Base-by-base conservation (phyloP, 2,113 vertebrate genomes). In the Cercocebus atys region DNA sequence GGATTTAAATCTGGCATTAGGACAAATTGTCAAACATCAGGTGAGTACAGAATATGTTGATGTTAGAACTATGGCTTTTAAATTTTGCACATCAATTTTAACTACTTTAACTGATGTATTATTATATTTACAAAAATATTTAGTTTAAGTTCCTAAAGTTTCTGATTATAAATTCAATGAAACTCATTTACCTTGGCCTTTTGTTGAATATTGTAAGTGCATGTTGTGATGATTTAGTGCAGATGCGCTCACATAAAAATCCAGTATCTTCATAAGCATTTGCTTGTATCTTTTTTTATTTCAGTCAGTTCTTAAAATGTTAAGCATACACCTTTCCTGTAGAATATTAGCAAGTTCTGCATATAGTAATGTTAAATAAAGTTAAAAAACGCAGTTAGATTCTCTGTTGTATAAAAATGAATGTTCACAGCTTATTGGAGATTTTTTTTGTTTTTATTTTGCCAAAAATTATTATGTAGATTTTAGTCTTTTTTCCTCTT, bases 1-100 rank as follows among this genome's bases (percentile, higher is more conserved):
- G 68, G 99, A 99, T 97, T 99, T 99, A 93, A 99, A 99, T 98
- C 98, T 99, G 98, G 99, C 99, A 6, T 98, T 99, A 23, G 99
- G 99, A 89, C 99, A 99, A 98, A 99, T 99, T 80, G 99, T 99
- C 93, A 99, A 99, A 94, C 99, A 99, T 98, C 99, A 99, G 99
- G 99, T 99, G 70, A 89, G 97, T 94, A 78, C 0, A 76, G 12
- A 45, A 0, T n/a, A 85, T 82, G 40, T 96, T 90, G 25, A 14
- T 79, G 16, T 43, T 90, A 83, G 83, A 66, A 85, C 61, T 91
- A 25, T 61, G 43, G 32, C 61, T 76, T 93, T 92, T 72, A 23
- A 76, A 52, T 20, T 83, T 89, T 75, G 47, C 17, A 55, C 6
- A 75, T 88, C 50, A 88, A 5, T 83, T 93, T 94, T 14, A 78